Conservation (phyloP, 2,797 vertebrate species). For the Lepus townsendii region DNA sequence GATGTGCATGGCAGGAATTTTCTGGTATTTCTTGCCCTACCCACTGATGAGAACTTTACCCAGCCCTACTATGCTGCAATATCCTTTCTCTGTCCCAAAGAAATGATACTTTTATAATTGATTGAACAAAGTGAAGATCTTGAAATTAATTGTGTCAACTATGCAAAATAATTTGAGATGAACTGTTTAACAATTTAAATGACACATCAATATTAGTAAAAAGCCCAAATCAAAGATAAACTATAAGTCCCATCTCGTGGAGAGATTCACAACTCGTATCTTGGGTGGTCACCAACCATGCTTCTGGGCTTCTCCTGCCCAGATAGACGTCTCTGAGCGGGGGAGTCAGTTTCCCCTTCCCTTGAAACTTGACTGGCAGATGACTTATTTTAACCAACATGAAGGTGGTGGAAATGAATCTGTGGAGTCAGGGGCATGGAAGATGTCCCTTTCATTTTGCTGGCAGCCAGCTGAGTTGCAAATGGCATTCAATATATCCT, state of each 20-base stretch:
- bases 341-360: neutral
- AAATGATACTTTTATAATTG: neutral
- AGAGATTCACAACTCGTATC: neutral
- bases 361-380: neutral
- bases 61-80: neutral
- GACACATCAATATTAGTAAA: neutral
- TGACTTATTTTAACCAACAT: neutral
- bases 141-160: neutral
- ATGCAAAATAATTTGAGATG: neutral
- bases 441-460: neutral
- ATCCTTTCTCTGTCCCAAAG: neutral
- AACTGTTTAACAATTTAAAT: neutral
- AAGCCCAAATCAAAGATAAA: neutral
- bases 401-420: neutral
- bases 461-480: neutral
- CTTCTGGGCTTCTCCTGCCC: neutral
- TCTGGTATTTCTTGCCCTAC: neutral
- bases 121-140: neutral
- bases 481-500: neutral
- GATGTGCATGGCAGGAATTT: accelerated
- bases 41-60: neutral
- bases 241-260: neutral
- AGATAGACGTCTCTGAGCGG: neutral
- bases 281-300: neutral
- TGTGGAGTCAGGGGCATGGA: neutral